Percentiles rank a stretch among this genome's conserved stretches.
Evolutionary conservation across 2,113 vertebrate genomes (phyloP).

Genomic region (Orycteropus afer): DNA sequence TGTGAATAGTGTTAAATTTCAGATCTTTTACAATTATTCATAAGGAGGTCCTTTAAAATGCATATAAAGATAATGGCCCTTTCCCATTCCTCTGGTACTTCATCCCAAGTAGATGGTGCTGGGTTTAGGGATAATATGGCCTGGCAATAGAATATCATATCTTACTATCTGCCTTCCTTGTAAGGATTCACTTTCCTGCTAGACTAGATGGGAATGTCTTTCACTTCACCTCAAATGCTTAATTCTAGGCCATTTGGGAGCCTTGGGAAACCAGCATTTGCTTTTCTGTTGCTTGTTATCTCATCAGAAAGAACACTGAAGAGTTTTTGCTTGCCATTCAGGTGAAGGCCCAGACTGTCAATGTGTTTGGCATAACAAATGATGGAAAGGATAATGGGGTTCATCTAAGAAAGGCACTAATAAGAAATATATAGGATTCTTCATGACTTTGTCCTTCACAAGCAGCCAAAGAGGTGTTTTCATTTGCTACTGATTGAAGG

Average conservation of each 20-base stretch:
- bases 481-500: neutral
- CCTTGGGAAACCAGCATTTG: neutral
- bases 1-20: neutral
- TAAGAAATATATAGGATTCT: neutral
- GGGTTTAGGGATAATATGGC: neutral
- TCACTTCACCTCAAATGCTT: neutral
- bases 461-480: neutral
- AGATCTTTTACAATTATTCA: neutral
- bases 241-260: neutral
- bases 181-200: neutral
- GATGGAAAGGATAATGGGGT: neutral
- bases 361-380: neutral
- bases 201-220: neutral
- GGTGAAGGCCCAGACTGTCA: neutral
- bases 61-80: neutral
- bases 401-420: neutral
- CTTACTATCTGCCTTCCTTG: neutral
- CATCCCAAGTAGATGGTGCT: neutral
- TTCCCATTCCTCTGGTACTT: neutral
- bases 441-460: neutral
- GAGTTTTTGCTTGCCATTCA: neutral
- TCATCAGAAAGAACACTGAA: neutral
- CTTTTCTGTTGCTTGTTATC: neutral
- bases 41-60: neutral
- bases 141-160: neutral